Evolutionary conservation across 2,113 vertebrate species (phyloP), one percentile per base, ranked within the genome.

Genomic region (Sterna hirundo): DNA sequence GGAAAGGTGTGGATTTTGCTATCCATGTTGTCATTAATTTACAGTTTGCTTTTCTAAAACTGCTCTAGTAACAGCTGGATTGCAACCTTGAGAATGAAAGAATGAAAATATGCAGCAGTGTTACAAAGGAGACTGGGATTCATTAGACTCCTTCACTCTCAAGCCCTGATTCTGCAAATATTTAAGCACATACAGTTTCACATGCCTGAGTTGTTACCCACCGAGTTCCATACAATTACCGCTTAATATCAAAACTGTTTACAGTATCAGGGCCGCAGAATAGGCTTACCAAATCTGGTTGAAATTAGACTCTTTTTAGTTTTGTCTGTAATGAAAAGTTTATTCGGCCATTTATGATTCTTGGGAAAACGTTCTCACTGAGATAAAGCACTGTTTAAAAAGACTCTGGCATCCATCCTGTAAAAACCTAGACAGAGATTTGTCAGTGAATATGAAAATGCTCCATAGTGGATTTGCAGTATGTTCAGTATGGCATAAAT

Each of bases 111-210:
- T 8, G 15, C 78, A 42, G 58, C 62, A 74, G 54, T 29, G 36
- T 60, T 95, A 94, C 86, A 94, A 91, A 80, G 79, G 83, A 69
- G 71, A 8, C 95, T 93, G 91, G 86, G 70, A 91, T 91, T 95
- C 66, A n/a, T 97, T 90, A 94, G 84, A 16, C 49, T 86, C 49
- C 46, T 72, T 55, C 29, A 5, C 58, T 91, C 78, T 79, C 38
- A 25, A 83, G 46, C 71, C 82, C 84, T 11, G 52, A 62, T 90
- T 91, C 82, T 90, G 91, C 84, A 91, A 62, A 90, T 91, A 52
- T 51, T 94, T 79, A 65, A 94, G 78, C 60, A 32, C 34, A 13
- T 42, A 13, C 13, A 54, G 86, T 87, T 87, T 94, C 81, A 51
- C 9, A 3, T 69, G 32, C 51, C 7, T 2, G 46, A 88, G 71